These are phyloP conservation scores for Rhagoletis pomonella DNA, from an alignment of 1,140 invertebrate genomes.

Conservation along the genomic window DNA sequence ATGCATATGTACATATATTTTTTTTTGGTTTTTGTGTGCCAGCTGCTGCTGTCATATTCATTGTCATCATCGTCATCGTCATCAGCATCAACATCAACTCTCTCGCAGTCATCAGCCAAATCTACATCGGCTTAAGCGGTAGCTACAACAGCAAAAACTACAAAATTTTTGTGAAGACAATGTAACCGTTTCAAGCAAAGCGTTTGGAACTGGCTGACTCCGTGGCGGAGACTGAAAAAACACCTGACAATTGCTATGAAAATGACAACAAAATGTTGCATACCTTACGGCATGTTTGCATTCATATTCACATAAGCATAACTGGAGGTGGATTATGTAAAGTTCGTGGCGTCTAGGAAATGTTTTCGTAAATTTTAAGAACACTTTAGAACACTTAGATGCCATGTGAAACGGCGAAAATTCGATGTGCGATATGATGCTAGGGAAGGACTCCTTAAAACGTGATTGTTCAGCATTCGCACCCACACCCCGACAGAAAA, in stretches of 20 bases:
- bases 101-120: conserved; percentile 20
- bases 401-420: too few relatives aligned
- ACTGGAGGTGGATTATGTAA: not conserved
- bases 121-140: conserved; percentile 23
- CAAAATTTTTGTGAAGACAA: conserved; percentile 33
- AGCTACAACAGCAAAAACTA: conserved; percentile 15
- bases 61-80: conserved; percentile 34
- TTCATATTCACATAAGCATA: conserved; percentile 21
- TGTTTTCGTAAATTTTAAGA: not conserved
- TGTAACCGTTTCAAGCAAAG: conserved; percentile 3
- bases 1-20: not conserved
- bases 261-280: conserved; percentile 53
- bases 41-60: conserved; percentile 47
- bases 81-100: conserved; percentile 50
- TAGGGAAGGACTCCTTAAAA: too few relatives aligned
- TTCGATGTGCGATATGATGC: too few relatives aligned
- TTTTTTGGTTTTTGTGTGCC: conserved; percentile 4
- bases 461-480: too few relatives aligned
- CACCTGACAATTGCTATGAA: conserved; percentile 54
- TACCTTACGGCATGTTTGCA: conserved; percentile 33
- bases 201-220: not conserved
- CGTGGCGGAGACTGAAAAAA: conserved; percentile 1
- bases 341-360: not conserved
- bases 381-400: too few relatives aligned
- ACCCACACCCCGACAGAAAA: too few relatives aligned